Percentiles rank a stretch among this genome's conserved stretches.
These are phyloP conservation scores for Tragelaphus buxtoni DNA, from an alignment of 2,113 vertebrate genomes.

Conservation along the genomic window DNA sequence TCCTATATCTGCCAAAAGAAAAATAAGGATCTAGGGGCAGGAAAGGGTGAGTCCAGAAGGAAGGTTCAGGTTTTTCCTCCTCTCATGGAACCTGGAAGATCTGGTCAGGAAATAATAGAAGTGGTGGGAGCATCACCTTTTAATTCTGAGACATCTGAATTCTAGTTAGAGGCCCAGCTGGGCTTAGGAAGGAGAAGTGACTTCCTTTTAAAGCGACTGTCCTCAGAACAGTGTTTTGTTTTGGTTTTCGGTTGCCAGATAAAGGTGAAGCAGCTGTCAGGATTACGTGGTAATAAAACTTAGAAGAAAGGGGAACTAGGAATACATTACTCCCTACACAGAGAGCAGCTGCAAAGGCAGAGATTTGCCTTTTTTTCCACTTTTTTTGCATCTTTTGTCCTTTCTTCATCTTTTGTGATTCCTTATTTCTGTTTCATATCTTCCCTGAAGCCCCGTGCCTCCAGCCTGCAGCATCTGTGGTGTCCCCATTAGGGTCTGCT, in stretches of 20 bases:
- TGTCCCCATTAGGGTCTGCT: background rate
- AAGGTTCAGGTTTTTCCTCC: background rate
- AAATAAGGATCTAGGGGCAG: accelerated
- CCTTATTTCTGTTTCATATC: background rate
- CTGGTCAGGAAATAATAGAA: background rate
- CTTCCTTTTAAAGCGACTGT: background rate
- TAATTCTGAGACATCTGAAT: background rate
- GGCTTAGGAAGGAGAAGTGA: background rate
- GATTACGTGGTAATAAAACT: background rate
- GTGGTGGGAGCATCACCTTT: background rate
- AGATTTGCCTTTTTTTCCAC: background rate
- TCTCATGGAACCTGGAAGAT: accelerated
- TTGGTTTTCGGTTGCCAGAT: background rate
- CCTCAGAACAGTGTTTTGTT: background rate
- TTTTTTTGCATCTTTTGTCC: background rate
- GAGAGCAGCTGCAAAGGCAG: background rate
- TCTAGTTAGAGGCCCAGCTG: background rate
- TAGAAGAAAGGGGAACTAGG: background rate
- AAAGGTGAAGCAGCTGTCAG: background rate
- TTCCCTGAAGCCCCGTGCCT: background rate
- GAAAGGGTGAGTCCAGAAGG: background rate
- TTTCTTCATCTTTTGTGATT: background rate
- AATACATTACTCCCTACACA: background rate
- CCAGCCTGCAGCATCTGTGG: background rate
- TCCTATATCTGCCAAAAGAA: background rate